Base-by-base conservation (phyloP, 2,797 vertebrate genomes). In the Microtus agrestis region DNA sequence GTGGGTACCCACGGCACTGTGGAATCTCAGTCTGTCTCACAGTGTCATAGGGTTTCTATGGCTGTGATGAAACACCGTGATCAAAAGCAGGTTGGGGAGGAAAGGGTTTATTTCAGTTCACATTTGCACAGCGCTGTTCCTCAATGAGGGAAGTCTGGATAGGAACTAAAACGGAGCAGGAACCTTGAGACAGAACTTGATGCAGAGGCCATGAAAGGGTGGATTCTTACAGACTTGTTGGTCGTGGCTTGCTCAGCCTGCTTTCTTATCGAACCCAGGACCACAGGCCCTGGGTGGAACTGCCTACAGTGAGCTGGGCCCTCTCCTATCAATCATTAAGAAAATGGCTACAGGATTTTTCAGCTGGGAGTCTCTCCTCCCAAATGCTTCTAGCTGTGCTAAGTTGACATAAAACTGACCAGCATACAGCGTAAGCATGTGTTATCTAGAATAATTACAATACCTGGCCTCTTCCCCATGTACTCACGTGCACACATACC, bases 401-500 rank as follows among this genome's bases (percentile, higher is more conserved):
- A n/a, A 48, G 5, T 9, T 14, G 19, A 34, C 19, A 8, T n/a
- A 34, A 67, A 48, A 48, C 31, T 13, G 31, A 17, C 17, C 81
- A 23, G 43, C 40, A 8, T 27, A 46, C 15, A 65, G 40, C 10
- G 46, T 31, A 48, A n/a, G 43, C 46, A 6, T 48, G 13, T 4
- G 27, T 63, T 48, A 85, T 43, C 17, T 25, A 46, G 43, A 34
- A 67, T 34, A 31, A 67, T 13, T 21, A 25, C 5, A 48, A n/a
- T 3, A 85, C 19, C 27, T 40, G 43, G 29, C 29, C 8, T 34
- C 40, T 65, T 48, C 46, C 17, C 40, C 40, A 13, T 46, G 63
- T 13, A 4, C 9, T 84, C 19, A n/a, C 8, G 15, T 0, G 40
- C 2, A 23, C 1, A 23, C 37, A 11, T 14, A 34, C 27, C 11